Percentiles rank a stretch among this genome's conserved stretches.
phyloP scores from a whole-genome alignment of 2,113 vertebrate species.

The Eulemur macaco region DNA sequence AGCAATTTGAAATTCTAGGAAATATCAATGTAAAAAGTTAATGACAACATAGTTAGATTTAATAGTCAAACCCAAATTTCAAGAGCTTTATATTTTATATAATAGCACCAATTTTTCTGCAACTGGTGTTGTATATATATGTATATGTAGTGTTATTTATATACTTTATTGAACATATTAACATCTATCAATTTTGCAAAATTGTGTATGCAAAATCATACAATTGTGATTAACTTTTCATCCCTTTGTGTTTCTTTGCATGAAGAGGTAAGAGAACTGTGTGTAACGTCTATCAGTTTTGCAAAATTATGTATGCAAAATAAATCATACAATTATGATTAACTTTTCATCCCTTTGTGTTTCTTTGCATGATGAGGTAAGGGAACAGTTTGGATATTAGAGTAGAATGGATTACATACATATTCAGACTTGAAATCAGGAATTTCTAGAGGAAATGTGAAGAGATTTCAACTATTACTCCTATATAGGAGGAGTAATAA shows the following conservation, averaged over 20 bases:
- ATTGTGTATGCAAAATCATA: not conserved
- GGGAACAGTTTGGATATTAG: not conserved
- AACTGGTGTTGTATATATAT: not conserved
- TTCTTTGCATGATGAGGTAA: not conserved
- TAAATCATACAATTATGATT: not conserved
- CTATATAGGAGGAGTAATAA: not conserved
- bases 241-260: not conserved
- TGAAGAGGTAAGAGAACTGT: not conserved
- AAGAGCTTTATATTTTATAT: not conserved
- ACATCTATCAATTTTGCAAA: not conserved
- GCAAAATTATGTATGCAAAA: not conserved
- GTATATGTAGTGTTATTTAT: not conserved
- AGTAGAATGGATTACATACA: not conserved
- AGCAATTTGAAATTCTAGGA: not conserved
- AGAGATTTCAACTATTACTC: not conserved
- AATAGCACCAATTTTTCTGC: not conserved
- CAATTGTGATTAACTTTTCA: not conserved
- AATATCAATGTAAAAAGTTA: not conserved
- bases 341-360: not conserved
- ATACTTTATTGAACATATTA: not conserved
- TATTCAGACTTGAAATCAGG: not conserved
- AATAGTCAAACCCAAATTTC: not conserved
- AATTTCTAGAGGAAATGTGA: not conserved
- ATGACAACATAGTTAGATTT: not conserved
- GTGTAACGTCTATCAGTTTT: not conserved